A percentile compares a stretch with the other conserved stretches of the same genome.
Evolutionary conservation across 2,113 vertebrate genomes (phyloP).

Genomic region (Nerophis lumbriciformis): DNA sequence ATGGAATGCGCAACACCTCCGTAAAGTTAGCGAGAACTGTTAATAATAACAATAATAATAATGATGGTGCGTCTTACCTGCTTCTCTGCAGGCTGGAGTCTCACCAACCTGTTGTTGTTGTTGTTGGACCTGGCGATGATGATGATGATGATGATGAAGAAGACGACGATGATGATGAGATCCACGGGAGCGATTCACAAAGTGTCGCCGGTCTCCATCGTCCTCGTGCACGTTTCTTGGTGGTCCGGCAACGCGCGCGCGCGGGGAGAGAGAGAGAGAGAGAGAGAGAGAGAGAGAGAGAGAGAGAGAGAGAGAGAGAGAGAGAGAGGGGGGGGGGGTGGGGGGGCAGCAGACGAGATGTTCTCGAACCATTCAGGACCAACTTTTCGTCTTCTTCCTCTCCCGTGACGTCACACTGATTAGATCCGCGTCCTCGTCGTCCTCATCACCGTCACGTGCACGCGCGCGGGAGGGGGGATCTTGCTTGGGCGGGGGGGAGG

Average conservation of each 20-base stretch:
- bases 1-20: too few species aligned
- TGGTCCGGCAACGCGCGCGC: conserved; percentile 38
- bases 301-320: neutral
- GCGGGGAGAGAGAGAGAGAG: neutral
- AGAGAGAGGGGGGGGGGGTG: neutral
- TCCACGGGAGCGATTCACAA: neutral
- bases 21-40: conserved; percentile 2
- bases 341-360: conserved; percentile 26
- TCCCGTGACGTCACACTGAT: conserved; percentile 22
- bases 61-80: conserved; percentile 59
- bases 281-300: neutral
- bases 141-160: too few species aligned
- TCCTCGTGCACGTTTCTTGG: conserved; percentile 13
- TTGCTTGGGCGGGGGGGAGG: too few species aligned
- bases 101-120: conserved; percentile 51
- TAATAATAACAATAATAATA: neutral
- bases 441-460: too few species aligned
- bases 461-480: too few species aligned
- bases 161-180: too few species aligned
- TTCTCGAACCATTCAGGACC: conserved; percentile 21
- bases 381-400: too few species aligned
- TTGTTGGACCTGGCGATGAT: conserved; percentile 43
- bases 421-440: conserved; percentile 37
- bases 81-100: conserved; percentile 54
- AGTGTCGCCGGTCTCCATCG: conserved; percentile 23